phyloP scores from a whole-genome alignment of 2,888 invertebrate genomes.

The Lordiphosa fenestrarum region DNA sequence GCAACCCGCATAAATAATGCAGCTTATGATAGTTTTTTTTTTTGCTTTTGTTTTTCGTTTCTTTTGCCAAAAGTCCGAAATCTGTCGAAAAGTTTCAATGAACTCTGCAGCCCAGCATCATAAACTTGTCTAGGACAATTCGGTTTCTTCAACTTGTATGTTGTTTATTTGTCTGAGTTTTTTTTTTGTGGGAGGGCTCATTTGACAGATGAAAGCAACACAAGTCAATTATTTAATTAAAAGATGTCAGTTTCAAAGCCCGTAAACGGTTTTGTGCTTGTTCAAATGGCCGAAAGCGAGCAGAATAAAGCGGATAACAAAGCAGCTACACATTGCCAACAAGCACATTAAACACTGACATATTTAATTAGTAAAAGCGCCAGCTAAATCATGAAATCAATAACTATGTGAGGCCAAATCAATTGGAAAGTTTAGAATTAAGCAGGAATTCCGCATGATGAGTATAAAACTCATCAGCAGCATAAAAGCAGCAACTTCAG shows the following conservation, averaged over 20 bases:
- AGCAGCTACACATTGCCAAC: conserved; percentile 12
- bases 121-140: conserved; percentile 18
- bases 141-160: conserved; percentile 3
- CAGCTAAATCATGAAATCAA: too few species aligned
- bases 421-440: background rate
- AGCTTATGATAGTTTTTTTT: conserved; percentile 25
- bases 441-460: background rate
- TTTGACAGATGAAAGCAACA: conserved; percentile 43
- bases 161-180: background rate
- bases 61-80: conserved; percentile 17
- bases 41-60: conserved; percentile 8
- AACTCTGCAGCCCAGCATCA: conserved; percentile 51
- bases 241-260: conserved; percentile 57
- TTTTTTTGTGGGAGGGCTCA: conserved; percentile 6
- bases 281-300: conserved; percentile 31
- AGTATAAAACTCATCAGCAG: too few species aligned
- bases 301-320: conserved; percentile 30
- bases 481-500: too few species aligned
- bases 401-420: background rate
- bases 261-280: conserved; percentile 29
- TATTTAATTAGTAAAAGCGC: conserved; percentile 49
- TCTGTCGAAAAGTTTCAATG: conserved; percentile 44
- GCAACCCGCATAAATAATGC: conserved; percentile 45
- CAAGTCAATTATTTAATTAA: conserved; percentile 70
- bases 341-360: conserved; percentile 28